phyloP scores from a whole-genome alignment of 2,888 invertebrate genomes.

The Cistogaster globosa region DNA sequence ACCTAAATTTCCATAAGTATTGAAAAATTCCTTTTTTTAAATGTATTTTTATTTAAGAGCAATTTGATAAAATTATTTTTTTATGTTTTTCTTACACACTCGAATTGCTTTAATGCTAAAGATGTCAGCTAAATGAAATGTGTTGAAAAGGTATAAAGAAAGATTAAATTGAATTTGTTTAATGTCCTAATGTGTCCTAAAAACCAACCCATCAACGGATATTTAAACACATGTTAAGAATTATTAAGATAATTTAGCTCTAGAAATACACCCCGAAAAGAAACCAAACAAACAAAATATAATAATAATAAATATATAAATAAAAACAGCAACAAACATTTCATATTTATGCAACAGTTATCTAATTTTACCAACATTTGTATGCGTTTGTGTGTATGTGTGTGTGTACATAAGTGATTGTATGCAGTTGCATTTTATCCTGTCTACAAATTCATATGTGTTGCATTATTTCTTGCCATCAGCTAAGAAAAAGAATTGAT shows the following conservation, averaged over 20 bases:
- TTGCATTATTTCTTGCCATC: not conserved
- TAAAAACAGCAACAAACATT: conserved; percentile 19
- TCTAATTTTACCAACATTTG: conserved; percentile 37
- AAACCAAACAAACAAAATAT: conserved; percentile 1
- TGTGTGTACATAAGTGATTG: conserved; percentile 17
- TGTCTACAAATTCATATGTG: not conserved
- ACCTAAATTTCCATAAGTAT: too few relatives aligned
- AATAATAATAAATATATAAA: not conserved
- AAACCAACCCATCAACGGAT: conserved; percentile 59
- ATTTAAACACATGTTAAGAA: conserved; percentile 62
- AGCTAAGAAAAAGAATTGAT: conserved; percentile 57
- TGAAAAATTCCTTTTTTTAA: too few relatives aligned
- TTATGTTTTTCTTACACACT: conserved; percentile 1
- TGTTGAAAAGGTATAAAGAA: conserved; percentile 53
- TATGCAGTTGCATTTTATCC: too few relatives aligned
- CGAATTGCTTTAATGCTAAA: not conserved
- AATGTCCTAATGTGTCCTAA: conserved; percentile 43
- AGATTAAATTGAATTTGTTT: conserved; percentile 57
- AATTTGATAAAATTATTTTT: conserved; percentile 1
- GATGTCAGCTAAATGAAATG: conserved; percentile 29
- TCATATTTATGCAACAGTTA: conserved; percentile 49
- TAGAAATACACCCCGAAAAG: conserved; percentile 65
- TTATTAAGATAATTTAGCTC: conserved; percentile 63
- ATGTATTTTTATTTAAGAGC: too few relatives aligned
- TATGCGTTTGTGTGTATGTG: conserved; percentile 11